Conservation (phyloP, 1,140 invertebrate species). For the Procambarus virginalis region DNA sequence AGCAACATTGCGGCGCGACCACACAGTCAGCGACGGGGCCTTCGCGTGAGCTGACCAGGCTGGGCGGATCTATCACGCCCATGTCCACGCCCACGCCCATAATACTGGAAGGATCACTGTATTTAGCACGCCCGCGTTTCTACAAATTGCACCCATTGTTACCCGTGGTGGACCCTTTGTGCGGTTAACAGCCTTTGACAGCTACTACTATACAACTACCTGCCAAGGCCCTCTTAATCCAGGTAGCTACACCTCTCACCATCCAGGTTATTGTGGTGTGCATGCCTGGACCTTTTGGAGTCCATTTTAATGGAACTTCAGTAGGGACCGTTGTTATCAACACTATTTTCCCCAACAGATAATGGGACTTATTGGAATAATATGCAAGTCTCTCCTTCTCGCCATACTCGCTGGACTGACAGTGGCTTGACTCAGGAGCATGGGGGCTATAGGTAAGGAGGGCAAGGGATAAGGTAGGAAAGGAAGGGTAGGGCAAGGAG, state of each 20-base stretch:
- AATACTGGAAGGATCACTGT: conserved; percentile 47
- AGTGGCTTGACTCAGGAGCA: conserved; percentile 1
- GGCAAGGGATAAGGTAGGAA: background rate
- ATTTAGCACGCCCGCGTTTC: conserved; percentile 41
- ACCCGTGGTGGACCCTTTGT: conserved; percentile 52
- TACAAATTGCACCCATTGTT: conserved; percentile 42
- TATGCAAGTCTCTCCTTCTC: conserved; percentile 22
- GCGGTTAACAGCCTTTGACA: conserved; percentile 35
- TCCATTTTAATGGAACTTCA: conserved; percentile 36
- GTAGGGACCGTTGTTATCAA: conserved; percentile 5
- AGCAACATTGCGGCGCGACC: conserved; percentile 52
- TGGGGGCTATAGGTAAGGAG: background rate
- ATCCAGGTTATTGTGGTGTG: background rate
- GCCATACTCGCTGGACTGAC: background rate
- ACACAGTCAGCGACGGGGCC: conserved; percentile 40
- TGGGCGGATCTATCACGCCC: conserved; percentile 28
- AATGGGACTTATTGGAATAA: conserved; percentile 38
- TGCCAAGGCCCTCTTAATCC: conserved; percentile 11
- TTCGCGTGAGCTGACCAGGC: conserved; percentile 38
- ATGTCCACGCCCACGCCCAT: conserved; percentile 29
- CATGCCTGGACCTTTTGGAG: background rate
- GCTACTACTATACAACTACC: conserved; percentile 34
- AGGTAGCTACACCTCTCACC: background rate
- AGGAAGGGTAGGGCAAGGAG: background rate
- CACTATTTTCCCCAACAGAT: conserved; percentile 17